phyloP scores from a whole-genome alignment of 2,113 vertebrate genomes.

The Leptosomus discolor region DNA sequence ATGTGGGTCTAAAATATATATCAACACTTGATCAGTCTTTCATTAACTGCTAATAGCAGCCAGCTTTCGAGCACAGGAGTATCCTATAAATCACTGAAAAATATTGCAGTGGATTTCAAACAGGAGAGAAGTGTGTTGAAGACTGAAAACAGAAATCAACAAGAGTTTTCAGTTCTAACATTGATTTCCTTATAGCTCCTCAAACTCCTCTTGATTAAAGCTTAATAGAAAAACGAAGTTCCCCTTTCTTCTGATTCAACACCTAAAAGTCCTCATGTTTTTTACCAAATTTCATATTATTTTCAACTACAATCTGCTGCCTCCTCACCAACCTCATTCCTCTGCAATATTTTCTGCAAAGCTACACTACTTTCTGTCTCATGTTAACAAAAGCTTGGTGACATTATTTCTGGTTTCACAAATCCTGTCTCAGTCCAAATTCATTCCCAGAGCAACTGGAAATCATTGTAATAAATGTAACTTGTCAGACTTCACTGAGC shows the following conservation, averaged over 20 bases:
- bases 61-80: background rate
- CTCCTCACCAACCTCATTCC: background rate
- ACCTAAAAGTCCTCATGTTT: background rate
- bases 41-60: background rate
- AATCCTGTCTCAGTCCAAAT: background rate
- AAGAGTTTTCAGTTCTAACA: background rate
- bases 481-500: background rate
- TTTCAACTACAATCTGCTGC: background rate
- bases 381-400: background rate
- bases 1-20: background rate
- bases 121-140: background rate
- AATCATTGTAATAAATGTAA: background rate
- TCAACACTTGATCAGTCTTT: background rate
- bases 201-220: background rate
- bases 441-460: background rate
- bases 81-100: background rate
- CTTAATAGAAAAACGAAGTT: background rate
- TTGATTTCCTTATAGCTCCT: background rate
- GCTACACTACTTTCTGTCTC: background rate
- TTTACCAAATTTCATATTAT: background rate
- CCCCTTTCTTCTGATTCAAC: background rate
- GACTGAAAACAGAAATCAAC: background rate
- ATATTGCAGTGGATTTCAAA: background rate
- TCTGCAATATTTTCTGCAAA: background rate
- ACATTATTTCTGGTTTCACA: background rate